Evolutionary conservation across 2,113 vertebrate species (phyloP), one percentile per base, ranked within the genome.

Genomic region (Collichthys lucidus): DNA sequence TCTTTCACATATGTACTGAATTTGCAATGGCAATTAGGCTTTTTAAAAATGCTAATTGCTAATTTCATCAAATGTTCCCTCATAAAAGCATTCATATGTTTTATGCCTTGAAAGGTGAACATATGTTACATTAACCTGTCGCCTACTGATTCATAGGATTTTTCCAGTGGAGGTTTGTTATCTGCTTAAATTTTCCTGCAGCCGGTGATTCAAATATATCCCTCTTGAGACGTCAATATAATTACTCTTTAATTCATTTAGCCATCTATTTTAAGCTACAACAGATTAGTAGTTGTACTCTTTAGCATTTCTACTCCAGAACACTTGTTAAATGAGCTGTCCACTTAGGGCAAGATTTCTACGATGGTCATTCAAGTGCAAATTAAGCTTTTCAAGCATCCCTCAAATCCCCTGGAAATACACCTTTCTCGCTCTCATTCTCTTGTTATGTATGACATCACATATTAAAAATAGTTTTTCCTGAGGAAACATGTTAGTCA

Each of bases 31-130:
- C 42, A 74, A 74, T 77, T 67, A 73, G 11, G 24, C 6, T 55
- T 65, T 63, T 60, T n/a, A 60, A 53, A 71, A 52, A 71, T 49
- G 46, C 17, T 74, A 85, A 86, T 49, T 14, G 22, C 31, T 66
- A 3, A 0, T 78, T 80, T 81, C 42, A 70, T 83, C 55, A 71
- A 46, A 26, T 22, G 47, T 24, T 64, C 9, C 22, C 6, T 57
- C 42, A 57, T 59, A 55, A 59, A n/a, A 61, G 24, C 26, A 29
- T 35, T 49, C 14, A 29, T 5, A 42, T 63, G 0, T 11, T n/a
- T 73, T 44, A 44, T 56, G 69, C 20, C 16, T 20, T 2, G 2
- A 44, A n/a, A 60, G n/a, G 22, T 50, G 17, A 12, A 16, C 22
- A 59, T n/a, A 31, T 35, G 20, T 26, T 40, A 49, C 17, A 69